Percentiles rank a stretch among this genome's conserved stretches.
Evolutionary conservation across 1,140 invertebrate species (phyloP).

Genomic region (Macrobrachium nipponense): DNA sequence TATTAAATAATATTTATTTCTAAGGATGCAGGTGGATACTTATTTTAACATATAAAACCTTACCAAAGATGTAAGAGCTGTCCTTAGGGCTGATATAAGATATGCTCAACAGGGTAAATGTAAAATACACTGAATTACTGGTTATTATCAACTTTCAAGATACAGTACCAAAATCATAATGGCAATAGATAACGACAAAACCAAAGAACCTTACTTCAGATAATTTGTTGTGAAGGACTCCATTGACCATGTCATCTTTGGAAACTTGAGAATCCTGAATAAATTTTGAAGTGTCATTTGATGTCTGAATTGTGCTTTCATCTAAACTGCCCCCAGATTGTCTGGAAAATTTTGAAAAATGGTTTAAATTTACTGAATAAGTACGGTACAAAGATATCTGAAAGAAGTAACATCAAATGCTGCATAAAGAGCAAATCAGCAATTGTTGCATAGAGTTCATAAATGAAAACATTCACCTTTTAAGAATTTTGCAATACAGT

Average conservation of each 20-base stretch:
- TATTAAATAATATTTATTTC: too few relatives aligned
- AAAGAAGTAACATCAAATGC: not conserved
- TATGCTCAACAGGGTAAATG: too few relatives aligned
- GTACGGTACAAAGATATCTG: not conserved
- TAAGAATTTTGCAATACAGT: too few relatives aligned
- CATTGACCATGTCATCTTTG: constrained; percentile 46
- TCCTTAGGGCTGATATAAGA: too few relatives aligned
- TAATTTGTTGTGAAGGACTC: constrained; percentile 36
- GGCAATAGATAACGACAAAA: not conserved
- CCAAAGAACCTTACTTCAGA: constrained; percentile 33
- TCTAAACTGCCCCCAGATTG: constrained; percentile 44
- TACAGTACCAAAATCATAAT: not conserved
- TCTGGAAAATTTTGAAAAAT: not conserved
- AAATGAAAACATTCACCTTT: too few relatives aligned
- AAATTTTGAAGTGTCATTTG: constrained; percentile 14
- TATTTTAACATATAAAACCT: too few relatives aligned
- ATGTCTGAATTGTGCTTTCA: constrained; percentile 15
- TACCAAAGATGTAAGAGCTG: too few relatives aligned
- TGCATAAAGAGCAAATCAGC: too few relatives aligned
- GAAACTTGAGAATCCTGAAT: constrained; percentile 26
- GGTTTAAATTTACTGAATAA: not conserved
- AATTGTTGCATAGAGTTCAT: not conserved
- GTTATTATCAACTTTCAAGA: not conserved
- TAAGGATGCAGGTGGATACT: too few relatives aligned
- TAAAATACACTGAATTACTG: too few relatives aligned